phyloP scores from a whole-genome alignment of 2,113 vertebrate species.

The Erinaceus europaeus region DNA sequence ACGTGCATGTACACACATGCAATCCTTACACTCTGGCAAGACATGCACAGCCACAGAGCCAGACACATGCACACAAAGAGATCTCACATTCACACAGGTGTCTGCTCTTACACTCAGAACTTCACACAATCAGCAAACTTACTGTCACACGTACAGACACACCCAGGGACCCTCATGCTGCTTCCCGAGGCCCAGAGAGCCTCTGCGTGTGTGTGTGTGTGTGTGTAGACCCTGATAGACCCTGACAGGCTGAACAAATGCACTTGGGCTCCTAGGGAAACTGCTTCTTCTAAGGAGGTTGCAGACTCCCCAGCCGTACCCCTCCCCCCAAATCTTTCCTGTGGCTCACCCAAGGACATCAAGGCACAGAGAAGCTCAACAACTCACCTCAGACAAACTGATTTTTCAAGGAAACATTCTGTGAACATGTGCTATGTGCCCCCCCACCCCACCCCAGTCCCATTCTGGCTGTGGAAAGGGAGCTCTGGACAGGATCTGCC shows the following conservation, averaged over 20 bases:
- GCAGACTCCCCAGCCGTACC: too few species aligned
- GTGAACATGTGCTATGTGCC: neutral
- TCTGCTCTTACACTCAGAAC: too few species aligned
- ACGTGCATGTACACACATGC: neutral
- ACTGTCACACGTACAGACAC: neutral
- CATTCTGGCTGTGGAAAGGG: neutral
- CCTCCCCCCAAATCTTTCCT: too few species aligned
- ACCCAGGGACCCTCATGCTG: neutral
- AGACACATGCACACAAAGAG: neutral
- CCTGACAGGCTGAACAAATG: neutral
- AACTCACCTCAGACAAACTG: neutral
- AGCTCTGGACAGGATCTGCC: neutral
- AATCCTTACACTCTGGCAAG: neutral
- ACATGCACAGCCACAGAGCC: neutral
- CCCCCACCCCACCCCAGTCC: too few species aligned
- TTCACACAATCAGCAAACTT: too few species aligned
- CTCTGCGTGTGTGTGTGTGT: neutral
- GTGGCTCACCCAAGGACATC: too few species aligned
- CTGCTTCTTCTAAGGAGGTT: neutral
- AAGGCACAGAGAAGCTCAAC: neutral
- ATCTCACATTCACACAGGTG: neutral
- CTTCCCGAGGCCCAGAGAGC: neutral
- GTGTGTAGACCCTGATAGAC: accelerated
- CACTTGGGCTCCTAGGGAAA: neutral
- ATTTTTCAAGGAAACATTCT: neutral